A percentile compares a stretch with the other conserved stretches of the same genome.
These are phyloP conservation scores for Tetragnatha versicolor DNA, from an alignment of 1,140 invertebrate genomes.

Conservation along the genomic window DNA sequence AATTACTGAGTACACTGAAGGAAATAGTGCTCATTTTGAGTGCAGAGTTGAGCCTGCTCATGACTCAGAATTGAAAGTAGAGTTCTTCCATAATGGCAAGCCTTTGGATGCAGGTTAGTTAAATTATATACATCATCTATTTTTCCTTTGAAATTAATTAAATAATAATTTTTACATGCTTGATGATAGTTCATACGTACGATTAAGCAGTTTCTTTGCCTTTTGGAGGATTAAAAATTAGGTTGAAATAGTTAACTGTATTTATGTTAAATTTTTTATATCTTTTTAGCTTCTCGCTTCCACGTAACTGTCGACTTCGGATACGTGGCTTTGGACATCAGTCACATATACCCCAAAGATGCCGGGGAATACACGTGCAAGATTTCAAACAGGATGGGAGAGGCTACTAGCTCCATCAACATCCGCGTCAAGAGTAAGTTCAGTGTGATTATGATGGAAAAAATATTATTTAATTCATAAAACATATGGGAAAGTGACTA, in stretches of 20 bases:
- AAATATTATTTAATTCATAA: no score
- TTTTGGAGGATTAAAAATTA: background rate
- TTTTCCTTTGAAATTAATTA: background rate
- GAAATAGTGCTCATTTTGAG: conserved; percentile 80
- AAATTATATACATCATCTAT: no score
- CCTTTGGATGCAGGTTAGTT: conserved; percentile 68
- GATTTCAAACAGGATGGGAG: conserved; percentile 85
- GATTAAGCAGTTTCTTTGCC: no score
- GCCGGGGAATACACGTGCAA: conserved; percentile 91
- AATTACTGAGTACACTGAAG: conserved; percentile 81
- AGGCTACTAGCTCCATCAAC: conserved; percentile 81
- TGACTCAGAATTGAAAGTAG: conserved; percentile 86
- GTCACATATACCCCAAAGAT: conserved; percentile 89
- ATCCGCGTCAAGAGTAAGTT: conserved; percentile 71
- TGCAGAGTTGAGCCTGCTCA: conserved; percentile 83
- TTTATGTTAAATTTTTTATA: background rate
- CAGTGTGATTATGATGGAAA: no score
- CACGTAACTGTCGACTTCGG: conserved; percentile 96
- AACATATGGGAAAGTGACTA: no score
- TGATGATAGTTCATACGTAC: no score
- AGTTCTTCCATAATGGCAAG: conserved; percentile 75
- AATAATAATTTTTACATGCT: no score
- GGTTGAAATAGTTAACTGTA: background rate
- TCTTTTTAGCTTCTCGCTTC: conserved; percentile 73
- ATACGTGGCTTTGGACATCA: conserved; percentile 90